Percentiles rank a stretch among this genome's conserved stretches.
phyloP scores from a whole-genome alignment of 2,888 invertebrate species.

The Rhimphoctona megacephalus region DNA sequence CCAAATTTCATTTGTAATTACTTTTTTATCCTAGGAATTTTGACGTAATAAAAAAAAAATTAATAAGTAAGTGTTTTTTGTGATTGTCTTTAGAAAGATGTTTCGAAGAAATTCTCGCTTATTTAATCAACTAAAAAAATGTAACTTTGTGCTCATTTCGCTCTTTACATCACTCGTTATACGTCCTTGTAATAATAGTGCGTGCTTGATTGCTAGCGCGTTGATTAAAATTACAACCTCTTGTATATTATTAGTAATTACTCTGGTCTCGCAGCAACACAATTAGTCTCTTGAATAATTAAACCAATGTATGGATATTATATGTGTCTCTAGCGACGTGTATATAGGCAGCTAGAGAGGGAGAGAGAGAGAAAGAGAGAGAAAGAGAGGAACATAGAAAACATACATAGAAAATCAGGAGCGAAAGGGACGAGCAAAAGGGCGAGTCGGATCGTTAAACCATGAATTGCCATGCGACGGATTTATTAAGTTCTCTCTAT shows the following conservation, averaged over 20 bases:
- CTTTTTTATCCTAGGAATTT: no score
- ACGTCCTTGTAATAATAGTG: not conserved
- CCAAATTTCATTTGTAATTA: not conserved
- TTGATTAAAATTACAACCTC: conserved; percentile 63
- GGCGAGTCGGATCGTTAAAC: conserved; percentile 55
- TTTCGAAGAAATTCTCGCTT: not conserved
- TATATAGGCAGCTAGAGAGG: not conserved
- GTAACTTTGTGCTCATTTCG: not conserved
- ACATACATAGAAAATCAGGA: conserved; percentile 15
- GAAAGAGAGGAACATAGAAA: not conserved
- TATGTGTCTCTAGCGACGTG: not conserved
- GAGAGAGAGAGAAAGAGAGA: not conserved
- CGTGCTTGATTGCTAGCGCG: conserved; percentile 20
- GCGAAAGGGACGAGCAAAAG: conserved; percentile 30
- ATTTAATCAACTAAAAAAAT: not conserved
- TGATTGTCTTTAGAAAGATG: not conserved
- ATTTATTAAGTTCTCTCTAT: conserved; percentile 41
- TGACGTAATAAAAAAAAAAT: not conserved
- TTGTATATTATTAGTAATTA: conserved; percentile 54
- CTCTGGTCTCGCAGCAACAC: not conserved
- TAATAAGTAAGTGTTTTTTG: not conserved
- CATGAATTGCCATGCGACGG: conserved; percentile 42
- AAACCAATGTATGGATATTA: conserved; percentile 40
- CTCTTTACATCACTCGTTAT: conserved; percentile 13
- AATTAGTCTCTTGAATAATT: conserved; percentile 52